Evolutionary conservation across 2,113 vertebrate genomes (phyloP).

Genomic region (Corythaeola cristata): DNA sequence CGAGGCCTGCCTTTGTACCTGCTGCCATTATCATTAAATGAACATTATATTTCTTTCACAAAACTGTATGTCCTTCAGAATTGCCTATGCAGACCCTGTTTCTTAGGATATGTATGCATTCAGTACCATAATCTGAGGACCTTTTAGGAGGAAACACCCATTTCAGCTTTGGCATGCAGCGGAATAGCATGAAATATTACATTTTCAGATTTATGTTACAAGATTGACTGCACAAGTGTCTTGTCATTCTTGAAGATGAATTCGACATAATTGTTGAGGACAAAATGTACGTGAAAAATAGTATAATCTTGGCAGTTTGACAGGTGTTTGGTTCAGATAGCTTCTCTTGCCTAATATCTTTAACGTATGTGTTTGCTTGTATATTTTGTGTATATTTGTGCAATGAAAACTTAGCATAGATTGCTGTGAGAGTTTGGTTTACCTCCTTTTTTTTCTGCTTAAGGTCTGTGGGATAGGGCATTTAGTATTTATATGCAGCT

Average conservation of each 20-base stretch:
- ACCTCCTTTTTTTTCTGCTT: neutral
- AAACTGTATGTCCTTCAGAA: neutral
- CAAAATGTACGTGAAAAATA: neutral
- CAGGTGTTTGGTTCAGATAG: slow-evolving; percentile 4
- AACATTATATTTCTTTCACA: neutral
- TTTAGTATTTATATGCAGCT: neutral
- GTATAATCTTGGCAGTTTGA: neutral
- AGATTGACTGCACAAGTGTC: neutral
- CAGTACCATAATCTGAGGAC: neutral
- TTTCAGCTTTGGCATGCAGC: neutral
- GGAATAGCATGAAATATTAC: neutral
- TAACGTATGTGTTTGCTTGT: neutral
- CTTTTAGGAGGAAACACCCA: neutral
- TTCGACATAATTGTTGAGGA: neutral
- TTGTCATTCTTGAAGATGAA: neutral
- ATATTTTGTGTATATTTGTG: neutral
- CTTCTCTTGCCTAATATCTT: neutral
- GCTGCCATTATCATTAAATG: neutral
- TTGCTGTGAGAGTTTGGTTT: neutral
- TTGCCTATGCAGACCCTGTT: neutral
- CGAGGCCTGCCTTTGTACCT: neutral
- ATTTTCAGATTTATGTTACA: neutral
- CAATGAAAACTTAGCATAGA: neutral
- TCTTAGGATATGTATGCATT: neutral
- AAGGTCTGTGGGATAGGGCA: neutral